These are phyloP conservation scores for Phylloscopus trochiloides DNA, from an alignment of 2,113 vertebrate species.

Conservation along the genomic window DNA sequence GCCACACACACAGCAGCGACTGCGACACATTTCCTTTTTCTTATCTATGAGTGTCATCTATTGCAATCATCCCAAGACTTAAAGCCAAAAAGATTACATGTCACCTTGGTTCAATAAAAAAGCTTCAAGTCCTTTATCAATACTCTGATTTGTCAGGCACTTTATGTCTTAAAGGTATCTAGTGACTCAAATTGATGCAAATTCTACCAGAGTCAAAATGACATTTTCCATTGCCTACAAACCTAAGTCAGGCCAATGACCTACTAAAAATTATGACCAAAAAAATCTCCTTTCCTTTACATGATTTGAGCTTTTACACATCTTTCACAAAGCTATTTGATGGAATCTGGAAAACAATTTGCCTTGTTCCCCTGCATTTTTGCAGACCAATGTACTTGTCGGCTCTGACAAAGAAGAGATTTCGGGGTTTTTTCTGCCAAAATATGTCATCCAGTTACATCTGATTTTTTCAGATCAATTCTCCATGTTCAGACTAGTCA, in stretches of 20 bases:
- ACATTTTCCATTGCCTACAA: neutral
- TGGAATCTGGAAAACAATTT: neutral
- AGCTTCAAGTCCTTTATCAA: neutral
- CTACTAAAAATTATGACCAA: neutral
- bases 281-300: neutral
- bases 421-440: neutral
- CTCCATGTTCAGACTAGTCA: neutral
- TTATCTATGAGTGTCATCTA: accelerated
- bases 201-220: neutral
- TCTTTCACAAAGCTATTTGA: neutral
- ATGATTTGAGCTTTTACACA: neutral
- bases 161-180: neutral
- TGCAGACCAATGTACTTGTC: neutral
- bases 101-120: neutral
- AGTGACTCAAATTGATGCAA: neutral
- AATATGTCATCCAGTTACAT: neutral
- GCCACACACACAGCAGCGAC: too few relatives aligned
- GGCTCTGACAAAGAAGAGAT: neutral
- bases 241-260: neutral
- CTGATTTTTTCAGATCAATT: neutral
- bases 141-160: neutral
- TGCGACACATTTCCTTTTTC: neutral
- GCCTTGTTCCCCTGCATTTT: neutral
- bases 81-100: neutral
- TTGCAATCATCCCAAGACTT: neutral